Base-by-base conservation (phyloP, 2,113 vertebrate species). In the Syngnathoides biaculeatus region DNA sequence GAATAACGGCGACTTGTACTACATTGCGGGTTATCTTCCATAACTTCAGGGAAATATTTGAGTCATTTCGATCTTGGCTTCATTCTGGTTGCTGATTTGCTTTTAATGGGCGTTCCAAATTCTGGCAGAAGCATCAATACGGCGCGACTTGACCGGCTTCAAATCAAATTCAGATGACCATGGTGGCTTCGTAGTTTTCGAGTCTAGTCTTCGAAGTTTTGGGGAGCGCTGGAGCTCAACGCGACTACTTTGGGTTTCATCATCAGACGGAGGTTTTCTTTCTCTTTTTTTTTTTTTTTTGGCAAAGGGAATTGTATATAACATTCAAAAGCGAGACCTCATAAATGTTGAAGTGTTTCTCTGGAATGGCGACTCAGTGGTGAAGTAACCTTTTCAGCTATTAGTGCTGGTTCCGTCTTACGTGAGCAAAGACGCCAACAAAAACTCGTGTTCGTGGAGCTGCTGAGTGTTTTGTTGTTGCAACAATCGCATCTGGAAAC, bases 1-100 rank as follows among this genome's bases (percentile, higher is more conserved):
- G 68, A 85, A 83, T 81, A 85, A 81, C 70, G 43, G 48, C 47
- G 30, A 68, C 73, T 80, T 78, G 59, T 86, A 77, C 61, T 68
- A 39, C 26, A 72, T 72, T 71, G 68, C n/a, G 66, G 61, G 22
- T 27, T 45, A 64, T 79, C 45, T 56, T 43, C 4, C 4, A 48
- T 59, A 12, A 12, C 35, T 72, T 70, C 60, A 74, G 70, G 72
- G 71, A 27, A 72, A 75, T 62, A 61, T 70, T 67, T 27, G 69
- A 52, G 14, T 47, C 67, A 20, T 45, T 74, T 55, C 24, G 50
- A 72, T 65, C 24, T 55, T 26, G 6, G 58, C 50, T 64, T 39
- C 4, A 53, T 30, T 8, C 11, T 67, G 20, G n/a, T 55, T 73
- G 15, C 48, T 63, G 30, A 58, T 59, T 38, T 58, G 17, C 22